Evolutionary conservation across 2,797 vertebrate genomes (phyloP), one percentile per base, ranked within the genome.

Genomic region (Cyprinella venusta): DNA sequence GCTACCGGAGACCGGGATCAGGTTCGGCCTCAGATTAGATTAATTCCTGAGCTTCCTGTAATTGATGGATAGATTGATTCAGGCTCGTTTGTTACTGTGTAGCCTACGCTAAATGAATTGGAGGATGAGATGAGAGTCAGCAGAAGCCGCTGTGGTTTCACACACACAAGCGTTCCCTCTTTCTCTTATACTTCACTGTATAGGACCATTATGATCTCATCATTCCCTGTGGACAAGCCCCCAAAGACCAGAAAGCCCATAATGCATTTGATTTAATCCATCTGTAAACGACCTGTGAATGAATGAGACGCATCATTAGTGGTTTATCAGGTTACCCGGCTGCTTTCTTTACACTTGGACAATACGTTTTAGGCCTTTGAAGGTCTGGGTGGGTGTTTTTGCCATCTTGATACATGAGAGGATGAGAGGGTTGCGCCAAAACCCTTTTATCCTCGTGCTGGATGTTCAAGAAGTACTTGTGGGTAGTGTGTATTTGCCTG

Each of bases 241-340:
- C 80, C 16, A 12, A 77, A 77, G 81, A 80, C 52, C 50, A 68
- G 48, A 76, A 64, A 72, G 63, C 63, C 76, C 76, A 64, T 83
- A 79, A 75, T 76, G 76, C 76, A 30, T 80, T 76, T 80, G 85
- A 86, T 83, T 80, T 80, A 85, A 82, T 82, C 38, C 50, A 70
- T 85, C 77, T 76, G 56, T 83, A 81, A 82, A 84, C 75, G 70
- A 83, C 81, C 50, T 76, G 81, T 76, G 81, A 87, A 81, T 89
- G 86, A 91, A 87, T 81, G 68, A 68, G 85, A 87, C 86, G 56
- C 87, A 82, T 91, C 86, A 87, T 91, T 87, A 77, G 77, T 87
- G 86, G 64, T 84, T 83, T 88, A 45, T 89, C 85, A 77, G 83
- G 78, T 80, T 86, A 84, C 88, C 26, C 15, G 79, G 52, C 68